Percentiles rank a stretch among this genome's conserved stretches.
These are phyloP conservation scores for Umimayanthus kanabou DNA, from an alignment of 92 coral and sea anemone species.

Conservation along the genomic window DNA sequence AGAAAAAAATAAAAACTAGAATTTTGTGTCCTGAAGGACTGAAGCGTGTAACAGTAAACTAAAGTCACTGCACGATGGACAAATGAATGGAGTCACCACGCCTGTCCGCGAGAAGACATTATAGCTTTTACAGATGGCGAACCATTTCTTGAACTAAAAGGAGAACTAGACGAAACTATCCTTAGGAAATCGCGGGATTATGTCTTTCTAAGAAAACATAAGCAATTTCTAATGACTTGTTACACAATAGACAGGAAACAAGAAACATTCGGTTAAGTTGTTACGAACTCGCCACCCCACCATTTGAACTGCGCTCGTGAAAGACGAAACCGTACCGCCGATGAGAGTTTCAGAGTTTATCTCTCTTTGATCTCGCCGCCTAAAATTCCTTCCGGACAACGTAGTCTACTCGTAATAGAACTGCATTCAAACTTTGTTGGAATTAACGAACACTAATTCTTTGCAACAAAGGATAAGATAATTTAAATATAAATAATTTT, in stretches of 20 bases:
- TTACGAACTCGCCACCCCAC: conserved; percentile 23
- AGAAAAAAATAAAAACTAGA: neutral
- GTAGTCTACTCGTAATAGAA: conserved; percentile 18
- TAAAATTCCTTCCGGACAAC: conserved; percentile 37
- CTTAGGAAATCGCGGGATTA: neutral
- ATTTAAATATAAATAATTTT: neutral
- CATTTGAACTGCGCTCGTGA: conserved; percentile 11
- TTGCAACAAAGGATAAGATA: neutral
- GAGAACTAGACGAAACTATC: neutral
- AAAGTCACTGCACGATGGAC: conserved; percentile 1
- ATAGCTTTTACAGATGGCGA: conserved; percentile 35
- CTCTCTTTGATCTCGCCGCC: conserved; percentile 39
- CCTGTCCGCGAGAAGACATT: conserved; percentile 10
- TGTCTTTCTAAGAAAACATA: conserved; percentile 3
- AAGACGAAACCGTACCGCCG: conserved; percentile 37
- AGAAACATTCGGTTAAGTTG: conserved; percentile 29
- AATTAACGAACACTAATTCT: neutral
- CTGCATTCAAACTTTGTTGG: neutral
- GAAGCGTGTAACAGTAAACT: conserved; percentile 5
- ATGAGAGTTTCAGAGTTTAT: conserved; percentile 7
- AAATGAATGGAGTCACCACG: conserved; percentile 18
- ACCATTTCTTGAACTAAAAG: neutral
- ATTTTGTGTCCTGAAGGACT: conserved; percentile 10
- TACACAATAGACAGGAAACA: conserved; percentile 12
- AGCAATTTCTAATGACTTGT: neutral